A percentile compares a stretch with the other conserved stretches of the same genome.
These are phyloP conservation scores for Agrochola macilenta DNA, from an alignment of 2,888 invertebrate species.

Conservation along the genomic window DNA sequence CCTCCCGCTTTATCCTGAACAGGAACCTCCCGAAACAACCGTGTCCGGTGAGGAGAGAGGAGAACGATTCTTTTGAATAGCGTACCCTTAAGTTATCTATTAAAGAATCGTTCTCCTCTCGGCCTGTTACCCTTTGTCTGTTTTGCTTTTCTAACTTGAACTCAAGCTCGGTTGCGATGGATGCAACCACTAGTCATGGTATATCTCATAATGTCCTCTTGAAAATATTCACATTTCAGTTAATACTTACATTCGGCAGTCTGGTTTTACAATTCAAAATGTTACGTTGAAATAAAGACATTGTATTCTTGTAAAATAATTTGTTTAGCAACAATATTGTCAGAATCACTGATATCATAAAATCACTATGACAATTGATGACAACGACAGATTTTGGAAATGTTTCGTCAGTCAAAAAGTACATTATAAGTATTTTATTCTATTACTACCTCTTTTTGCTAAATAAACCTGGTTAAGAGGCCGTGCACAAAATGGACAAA, in stretches of 20 bases:
- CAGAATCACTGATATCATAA: neutral
- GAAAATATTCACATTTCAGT: neutral
- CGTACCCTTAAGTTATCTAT: neutral
- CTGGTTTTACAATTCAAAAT: constrained; percentile 61
- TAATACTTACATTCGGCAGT: constrained; percentile 64
- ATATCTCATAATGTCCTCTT: neutral
- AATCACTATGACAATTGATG: constrained; percentile 25
- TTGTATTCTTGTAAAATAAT: constrained; percentile 12
- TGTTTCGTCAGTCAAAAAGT: neutral
- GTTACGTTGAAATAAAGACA: constrained; percentile 47
- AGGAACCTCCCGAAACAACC: too few species aligned
- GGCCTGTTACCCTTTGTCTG: neutral
- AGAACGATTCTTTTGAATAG: too few species aligned
- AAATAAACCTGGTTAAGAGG: neutral
- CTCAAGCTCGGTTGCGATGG: neutral
- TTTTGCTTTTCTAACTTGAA: neutral
- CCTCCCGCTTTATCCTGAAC: too few species aligned
- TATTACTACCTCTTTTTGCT: constrained; percentile 20
- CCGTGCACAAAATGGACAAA: too few species aligned
- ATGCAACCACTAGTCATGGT: neutral
- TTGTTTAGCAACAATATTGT: constrained; percentile 1
- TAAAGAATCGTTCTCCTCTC: neutral
- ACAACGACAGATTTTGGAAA: constrained; percentile 6
- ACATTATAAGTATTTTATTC: neutral
- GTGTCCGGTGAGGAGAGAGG: too few species aligned